A percentile compares a stretch with the other conserved stretches of the same genome.
These are phyloP conservation scores for Idaea aversata DNA, from an alignment of 2,888 invertebrate genomes.

Conservation along the genomic window DNA sequence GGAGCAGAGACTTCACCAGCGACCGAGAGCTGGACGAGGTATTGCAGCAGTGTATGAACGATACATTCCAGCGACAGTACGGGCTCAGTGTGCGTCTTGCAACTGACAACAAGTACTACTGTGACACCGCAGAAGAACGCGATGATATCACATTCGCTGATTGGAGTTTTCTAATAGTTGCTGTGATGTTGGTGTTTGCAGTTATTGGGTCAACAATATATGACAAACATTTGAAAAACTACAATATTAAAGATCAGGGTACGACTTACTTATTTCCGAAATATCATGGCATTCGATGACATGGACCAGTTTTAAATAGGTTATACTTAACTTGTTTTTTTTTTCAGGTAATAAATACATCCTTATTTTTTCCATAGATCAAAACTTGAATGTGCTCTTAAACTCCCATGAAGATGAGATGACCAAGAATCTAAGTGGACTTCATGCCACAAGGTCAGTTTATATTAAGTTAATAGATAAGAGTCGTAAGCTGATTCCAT, in stretches of 20 bases:
- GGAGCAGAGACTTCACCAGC: slow-evolving; percentile 11
- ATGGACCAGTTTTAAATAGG: neutral
- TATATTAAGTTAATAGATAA: neutral
- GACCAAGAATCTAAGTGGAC: slow-evolving; percentile 2
- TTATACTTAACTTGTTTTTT: neutral
- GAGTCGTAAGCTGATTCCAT: too few species aligned
- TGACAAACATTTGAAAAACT: neutral
- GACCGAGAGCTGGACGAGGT: slow-evolving; percentile 4
- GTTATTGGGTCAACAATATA: neutral
- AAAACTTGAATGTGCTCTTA: slow-evolving; percentile 12
- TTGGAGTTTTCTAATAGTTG: neutral
- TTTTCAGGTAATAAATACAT: slow-evolving; percentile 13
- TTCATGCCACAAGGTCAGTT: slow-evolving; percentile 11
- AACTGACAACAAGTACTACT: neutral
- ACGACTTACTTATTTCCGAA: neutral
- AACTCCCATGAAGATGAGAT: neutral
- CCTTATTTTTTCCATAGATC: slow-evolving; percentile 12
- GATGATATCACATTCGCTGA: neutral
- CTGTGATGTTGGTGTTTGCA: neutral
- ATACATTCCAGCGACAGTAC: neutral
- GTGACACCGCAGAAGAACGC: neutral
- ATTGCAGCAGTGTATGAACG: neutral
- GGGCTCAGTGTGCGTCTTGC: neutral
- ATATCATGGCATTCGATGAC: neutral
- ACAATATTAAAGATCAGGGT: neutral